Conservation (phyloP, 2,797 vertebrate genomes). For the Clarias fuscus region DNA sequence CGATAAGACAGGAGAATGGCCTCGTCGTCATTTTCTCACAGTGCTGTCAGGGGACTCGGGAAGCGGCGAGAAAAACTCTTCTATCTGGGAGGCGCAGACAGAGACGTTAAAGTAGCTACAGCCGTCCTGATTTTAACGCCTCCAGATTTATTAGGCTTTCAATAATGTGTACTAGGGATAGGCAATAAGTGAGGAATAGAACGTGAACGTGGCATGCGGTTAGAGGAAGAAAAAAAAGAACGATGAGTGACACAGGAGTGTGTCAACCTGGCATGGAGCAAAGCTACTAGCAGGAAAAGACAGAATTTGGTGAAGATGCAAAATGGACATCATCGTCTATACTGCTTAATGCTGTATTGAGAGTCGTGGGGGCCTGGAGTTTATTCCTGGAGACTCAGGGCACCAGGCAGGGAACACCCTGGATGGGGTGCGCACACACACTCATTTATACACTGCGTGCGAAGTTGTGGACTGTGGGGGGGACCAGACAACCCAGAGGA, state of each 20-base stretch:
- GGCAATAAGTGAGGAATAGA: not conserved
- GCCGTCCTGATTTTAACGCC: not conserved
- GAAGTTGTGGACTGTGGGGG: too few species aligned
- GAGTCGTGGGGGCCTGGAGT: too few species aligned
- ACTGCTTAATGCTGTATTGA: too few species aligned
- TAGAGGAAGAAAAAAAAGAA: not conserved
- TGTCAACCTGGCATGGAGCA: not conserved
- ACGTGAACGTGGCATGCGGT: not conserved
- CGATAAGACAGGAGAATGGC: constrained; percentile 30
- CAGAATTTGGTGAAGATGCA: too few species aligned
- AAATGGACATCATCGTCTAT: too few species aligned
- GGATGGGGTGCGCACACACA: too few species aligned
- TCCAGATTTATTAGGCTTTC: not conserved
- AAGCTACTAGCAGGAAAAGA: not conserved
- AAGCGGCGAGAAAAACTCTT: constrained; percentile 16
- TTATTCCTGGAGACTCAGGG: too few species aligned
- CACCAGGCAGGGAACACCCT: too few species aligned
- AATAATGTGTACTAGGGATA: too few species aligned
- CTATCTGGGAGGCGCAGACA: constrained; percentile 1
- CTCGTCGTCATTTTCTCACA: constrained; percentile 23
- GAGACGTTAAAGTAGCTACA: not conserved
- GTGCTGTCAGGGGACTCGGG: constrained; percentile 31
- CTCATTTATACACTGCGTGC: too few species aligned
- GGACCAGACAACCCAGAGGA: too few species aligned
- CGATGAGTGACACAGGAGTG: too few species aligned